phyloP scores from a whole-genome alignment of 2,113 vertebrate genomes.

The Callionymus lyra region DNA sequence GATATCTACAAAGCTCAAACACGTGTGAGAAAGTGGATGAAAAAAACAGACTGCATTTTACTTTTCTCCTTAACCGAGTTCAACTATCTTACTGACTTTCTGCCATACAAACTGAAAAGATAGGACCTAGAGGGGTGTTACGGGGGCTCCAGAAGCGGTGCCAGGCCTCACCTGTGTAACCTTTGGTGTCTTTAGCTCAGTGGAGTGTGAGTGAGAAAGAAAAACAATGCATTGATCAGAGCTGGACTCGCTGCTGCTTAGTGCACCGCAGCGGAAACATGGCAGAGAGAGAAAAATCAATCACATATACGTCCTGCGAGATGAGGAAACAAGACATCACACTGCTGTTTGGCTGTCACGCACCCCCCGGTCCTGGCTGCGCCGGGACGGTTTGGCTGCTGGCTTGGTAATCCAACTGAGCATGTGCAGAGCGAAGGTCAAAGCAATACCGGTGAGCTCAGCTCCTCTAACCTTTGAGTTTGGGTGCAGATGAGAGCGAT shows the following conservation, averaged over 20 bases:
- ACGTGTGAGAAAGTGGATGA: too few relatives aligned
- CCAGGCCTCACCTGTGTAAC: slow-evolving; percentile 56
- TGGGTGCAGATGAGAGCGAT: slow-evolving; percentile 58
- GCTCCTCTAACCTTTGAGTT: slow-evolving; percentile 62
- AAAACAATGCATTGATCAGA: slow-evolving; percentile 70
- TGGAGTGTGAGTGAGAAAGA: slow-evolving; percentile 68
- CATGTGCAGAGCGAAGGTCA: slow-evolving; percentile 63
- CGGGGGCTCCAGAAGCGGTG: slow-evolving; percentile 45
- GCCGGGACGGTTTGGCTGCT: slow-evolving; percentile 44
- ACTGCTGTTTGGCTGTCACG: slow-evolving; percentile 58
- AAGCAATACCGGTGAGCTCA: slow-evolving; percentile 58
- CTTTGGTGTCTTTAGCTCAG: slow-evolving; percentile 64
- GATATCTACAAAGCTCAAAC: too few relatives aligned
- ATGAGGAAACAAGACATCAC: slow-evolving; percentile 46
- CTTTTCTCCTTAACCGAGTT: not conserved
- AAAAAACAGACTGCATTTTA: not conserved
- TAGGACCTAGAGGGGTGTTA: slow-evolving; percentile 36
- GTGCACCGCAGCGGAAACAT: slow-evolving; percentile 57
- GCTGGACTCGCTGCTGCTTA: slow-evolving; percentile 58
- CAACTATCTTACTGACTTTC: slow-evolving; percentile 3
- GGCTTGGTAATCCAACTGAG: slow-evolving; percentile 47
- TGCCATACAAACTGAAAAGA: slow-evolving; percentile 22
- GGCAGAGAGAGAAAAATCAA: slow-evolving; percentile 62
- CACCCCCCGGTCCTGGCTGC: slow-evolving; percentile 53
- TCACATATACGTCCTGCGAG: slow-evolving; percentile 60